Conservation (phyloP, 92 coral and sea anemone genomes). For the Porites rus region DNA sequence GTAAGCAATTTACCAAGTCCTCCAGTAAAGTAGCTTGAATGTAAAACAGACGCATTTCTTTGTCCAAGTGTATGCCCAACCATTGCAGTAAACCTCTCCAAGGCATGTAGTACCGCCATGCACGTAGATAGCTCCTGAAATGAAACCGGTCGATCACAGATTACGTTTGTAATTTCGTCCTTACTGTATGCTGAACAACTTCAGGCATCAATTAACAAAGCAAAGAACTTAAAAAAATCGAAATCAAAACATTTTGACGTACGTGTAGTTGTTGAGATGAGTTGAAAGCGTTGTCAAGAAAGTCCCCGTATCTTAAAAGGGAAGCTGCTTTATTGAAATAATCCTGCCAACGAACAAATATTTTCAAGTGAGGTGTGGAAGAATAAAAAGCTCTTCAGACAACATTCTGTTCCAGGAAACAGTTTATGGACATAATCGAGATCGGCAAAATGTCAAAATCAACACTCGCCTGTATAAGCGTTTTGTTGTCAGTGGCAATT, state of each 20-base stretch:
- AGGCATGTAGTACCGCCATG: constrained; percentile 5
- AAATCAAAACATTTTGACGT: background rate
- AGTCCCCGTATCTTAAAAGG: constrained; percentile 7
- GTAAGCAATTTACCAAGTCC: background rate
- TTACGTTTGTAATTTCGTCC: background rate
- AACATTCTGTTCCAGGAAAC: no score
- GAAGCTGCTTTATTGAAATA: constrained; percentile 19
- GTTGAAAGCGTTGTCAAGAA: constrained; percentile 10
- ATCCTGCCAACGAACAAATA: constrained; percentile 3
- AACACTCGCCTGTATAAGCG: background rate
- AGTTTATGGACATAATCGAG: background rate
- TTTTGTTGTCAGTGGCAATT: constrained; percentile 7
- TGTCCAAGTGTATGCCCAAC: background rate
- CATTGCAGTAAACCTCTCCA: constrained; percentile 8
- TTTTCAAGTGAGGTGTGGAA: no score
- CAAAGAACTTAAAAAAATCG: background rate
- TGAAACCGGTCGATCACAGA: background rate
- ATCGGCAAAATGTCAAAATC: background rate
- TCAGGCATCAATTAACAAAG: background rate
- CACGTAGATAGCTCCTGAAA: background rate
- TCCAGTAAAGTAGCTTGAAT: background rate
- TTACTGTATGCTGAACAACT: background rate
- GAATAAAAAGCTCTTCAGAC: no score
- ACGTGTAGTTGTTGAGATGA: constrained; percentile 1
- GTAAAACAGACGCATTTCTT: background rate